Conservation (phyloP, 2,113 vertebrate genomes). For the Protobothrops mucrosquamatus region DNA sequence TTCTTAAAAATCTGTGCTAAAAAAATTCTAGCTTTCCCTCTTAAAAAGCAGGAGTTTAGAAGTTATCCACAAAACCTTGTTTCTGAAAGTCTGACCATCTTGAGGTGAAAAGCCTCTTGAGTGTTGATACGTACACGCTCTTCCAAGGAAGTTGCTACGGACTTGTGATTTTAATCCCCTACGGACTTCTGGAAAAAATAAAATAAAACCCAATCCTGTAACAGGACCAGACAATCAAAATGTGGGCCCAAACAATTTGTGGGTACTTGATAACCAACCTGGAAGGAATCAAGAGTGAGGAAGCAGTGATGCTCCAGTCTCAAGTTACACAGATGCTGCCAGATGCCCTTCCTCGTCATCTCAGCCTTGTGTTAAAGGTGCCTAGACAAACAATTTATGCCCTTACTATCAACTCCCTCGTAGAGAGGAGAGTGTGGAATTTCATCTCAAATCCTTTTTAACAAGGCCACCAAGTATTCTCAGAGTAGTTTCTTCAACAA, state of each 20-base stretch:
- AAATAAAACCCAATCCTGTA: constrained; percentile 29
- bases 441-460: neutral
- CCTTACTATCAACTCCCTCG: rapidly evolving
- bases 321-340: neutral
- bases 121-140: constrained; percentile 20
- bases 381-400: neutral
- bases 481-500: constrained; percentile 35
- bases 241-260: neutral
- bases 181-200: neutral
- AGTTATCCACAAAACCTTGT: neutral
- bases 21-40: neutral
- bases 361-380: neutral
- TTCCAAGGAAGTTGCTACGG: constrained; percentile 1
- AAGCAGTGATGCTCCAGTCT: neutral
- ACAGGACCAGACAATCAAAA: constrained; percentile 32
- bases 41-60: neutral
- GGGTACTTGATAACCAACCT: constrained; percentile 24
- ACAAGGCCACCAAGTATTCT: constrained; percentile 23
- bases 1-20: neutral
- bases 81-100: rapidly evolving
- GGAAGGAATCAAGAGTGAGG: neutral
- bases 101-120: neutral
- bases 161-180: constrained; percentile 17
- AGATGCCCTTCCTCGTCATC: neutral
- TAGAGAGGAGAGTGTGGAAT: constrained; percentile 8